These are phyloP conservation scores for Dasypogon diadema DNA, from an alignment of 2,888 invertebrate genomes.

Conservation along the genomic window DNA sequence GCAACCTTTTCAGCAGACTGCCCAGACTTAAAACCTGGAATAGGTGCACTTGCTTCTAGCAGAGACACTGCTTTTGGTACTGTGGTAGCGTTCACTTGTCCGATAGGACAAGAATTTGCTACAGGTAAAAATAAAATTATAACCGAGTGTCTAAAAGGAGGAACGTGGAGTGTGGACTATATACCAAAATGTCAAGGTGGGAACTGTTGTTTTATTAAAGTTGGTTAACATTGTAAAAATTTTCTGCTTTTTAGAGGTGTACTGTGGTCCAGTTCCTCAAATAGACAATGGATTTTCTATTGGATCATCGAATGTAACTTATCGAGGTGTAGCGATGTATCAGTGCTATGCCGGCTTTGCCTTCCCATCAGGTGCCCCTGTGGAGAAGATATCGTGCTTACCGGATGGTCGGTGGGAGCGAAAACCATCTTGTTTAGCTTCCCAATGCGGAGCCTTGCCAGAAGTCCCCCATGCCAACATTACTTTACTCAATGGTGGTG, in stretches of 20 bases:
- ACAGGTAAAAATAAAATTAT: conserved; percentile 87
- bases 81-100: conserved; percentile 89
- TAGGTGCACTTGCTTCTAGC: conserved; percentile 89
- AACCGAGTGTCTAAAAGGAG: conserved; percentile 88
- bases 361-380: conserved; percentile 87
- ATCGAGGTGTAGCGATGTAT: conserved; percentile 91
- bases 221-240: neutral
- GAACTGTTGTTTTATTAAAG: conserved; percentile 47
- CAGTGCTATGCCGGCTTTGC: conserved; percentile 97
- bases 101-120: conserved; percentile 92
- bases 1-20: conserved; percentile 95
- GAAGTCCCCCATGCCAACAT: conserved; percentile 91
- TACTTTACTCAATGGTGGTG: conserved; percentile 88
- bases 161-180: conserved; percentile 92
- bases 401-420: conserved; percentile 94
- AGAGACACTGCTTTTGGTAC: conserved; percentile 94
- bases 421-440: conserved; percentile 91
- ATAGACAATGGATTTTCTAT: conserved; percentile 98
- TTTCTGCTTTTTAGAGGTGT: conserved; percentile 75
- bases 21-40: conserved; percentile 84
- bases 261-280: conserved; percentile 97
- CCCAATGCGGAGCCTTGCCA: conserved; percentile 88
- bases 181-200: conserved; percentile 93
- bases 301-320: conserved; percentile 95
- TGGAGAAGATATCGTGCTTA: conserved; percentile 89